phyloP scores from a whole-genome alignment of 1,140 invertebrate species.

The Anthonomus grandis region DNA sequence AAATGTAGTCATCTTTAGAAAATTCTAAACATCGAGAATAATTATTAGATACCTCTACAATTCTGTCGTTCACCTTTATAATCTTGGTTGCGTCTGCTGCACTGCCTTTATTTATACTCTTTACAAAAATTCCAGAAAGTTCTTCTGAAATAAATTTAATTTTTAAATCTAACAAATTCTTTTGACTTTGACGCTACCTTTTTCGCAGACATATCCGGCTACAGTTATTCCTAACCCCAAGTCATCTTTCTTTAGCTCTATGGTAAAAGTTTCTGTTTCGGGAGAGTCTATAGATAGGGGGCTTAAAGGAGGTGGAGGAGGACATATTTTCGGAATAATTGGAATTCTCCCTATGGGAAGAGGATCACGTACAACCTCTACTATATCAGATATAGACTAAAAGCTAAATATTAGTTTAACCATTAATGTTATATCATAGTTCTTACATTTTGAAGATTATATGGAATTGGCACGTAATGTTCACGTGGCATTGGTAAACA shows the following conservation, averaged over 20 bases:
- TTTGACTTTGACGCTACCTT: slow-evolving; percentile 73
- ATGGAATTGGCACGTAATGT: slow-evolving; percentile 25
- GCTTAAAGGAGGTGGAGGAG: slow-evolving; percentile 40
- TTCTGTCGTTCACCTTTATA: slow-evolving; percentile 92
- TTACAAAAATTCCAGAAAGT: slow-evolving; percentile 94
- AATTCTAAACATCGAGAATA: not conserved
- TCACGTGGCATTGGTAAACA: slow-evolving; percentile 38
- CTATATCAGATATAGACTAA: slow-evolving; percentile 54
- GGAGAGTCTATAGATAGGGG: slow-evolving; percentile 52
- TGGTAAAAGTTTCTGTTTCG: slow-evolving; percentile 84
- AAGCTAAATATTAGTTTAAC: slow-evolving; percentile 10
- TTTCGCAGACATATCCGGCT: slow-evolving; percentile 89
- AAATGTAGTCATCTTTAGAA: not conserved
- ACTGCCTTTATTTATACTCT: slow-evolving; percentile 90
- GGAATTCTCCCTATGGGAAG: slow-evolving; percentile 46
- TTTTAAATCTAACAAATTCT: not conserved
- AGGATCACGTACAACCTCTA: slow-evolving; percentile 54
- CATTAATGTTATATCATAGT: not conserved
- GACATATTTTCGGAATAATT: slow-evolving; percentile 48
- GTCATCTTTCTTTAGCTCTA: slow-evolving; percentile 81
- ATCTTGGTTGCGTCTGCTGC: slow-evolving; percentile 84
- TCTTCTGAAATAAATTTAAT: slow-evolving; percentile 86
- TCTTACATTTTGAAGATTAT: slow-evolving; percentile 17
- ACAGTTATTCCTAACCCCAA: slow-evolving; percentile 92
- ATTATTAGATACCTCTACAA: slow-evolving; percentile 63